Evolutionary conservation across 2,797 vertebrate genomes (phyloP).

Genomic region (Vultur gryphus): DNA sequence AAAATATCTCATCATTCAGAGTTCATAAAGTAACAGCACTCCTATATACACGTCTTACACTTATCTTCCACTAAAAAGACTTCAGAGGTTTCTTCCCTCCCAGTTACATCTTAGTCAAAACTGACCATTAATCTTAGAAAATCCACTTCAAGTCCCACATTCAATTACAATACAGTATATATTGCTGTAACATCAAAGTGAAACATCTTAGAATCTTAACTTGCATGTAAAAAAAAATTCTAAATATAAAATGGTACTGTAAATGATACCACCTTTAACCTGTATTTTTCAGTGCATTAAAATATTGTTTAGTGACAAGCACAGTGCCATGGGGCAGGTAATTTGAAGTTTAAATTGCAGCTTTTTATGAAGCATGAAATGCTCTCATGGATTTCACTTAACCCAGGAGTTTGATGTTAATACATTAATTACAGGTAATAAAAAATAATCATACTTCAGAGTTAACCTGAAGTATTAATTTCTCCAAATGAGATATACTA

Average conservation of each 20-base stretch:
- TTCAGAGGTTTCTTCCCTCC: constrained; percentile 16
- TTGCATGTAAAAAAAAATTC: constrained; percentile 53
- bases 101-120: constrained; percentile 51
- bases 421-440: constrained; percentile 38
- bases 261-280: constrained; percentile 38
- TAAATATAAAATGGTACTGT: constrained; percentile 58
- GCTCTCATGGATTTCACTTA: constrained; percentile 53
- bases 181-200: constrained; percentile 61
- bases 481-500: constrained; percentile 35
- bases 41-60: constrained; percentile 43
- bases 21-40: constrained; percentile 67
- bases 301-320: constrained; percentile 37
- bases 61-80: constrained; percentile 65
- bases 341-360: constrained; percentile 19
- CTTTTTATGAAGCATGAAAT: constrained; percentile 43
- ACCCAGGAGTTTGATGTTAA: constrained; percentile 44
- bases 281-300: constrained; percentile 59
- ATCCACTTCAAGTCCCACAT: constrained; percentile 61
- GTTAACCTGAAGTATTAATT: constrained; percentile 30
- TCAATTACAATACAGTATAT: constrained; percentile 48
- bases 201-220: constrained; percentile 47
- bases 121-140: constrained; percentile 60
- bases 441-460: constrained; percentile 32
- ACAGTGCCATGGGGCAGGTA: constrained; percentile 50
- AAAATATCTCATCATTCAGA: constrained; percentile 67